Base-by-base conservation (phyloP, 1,140 invertebrate genomes). In the Pentalonia nigronervosa region DNA sequence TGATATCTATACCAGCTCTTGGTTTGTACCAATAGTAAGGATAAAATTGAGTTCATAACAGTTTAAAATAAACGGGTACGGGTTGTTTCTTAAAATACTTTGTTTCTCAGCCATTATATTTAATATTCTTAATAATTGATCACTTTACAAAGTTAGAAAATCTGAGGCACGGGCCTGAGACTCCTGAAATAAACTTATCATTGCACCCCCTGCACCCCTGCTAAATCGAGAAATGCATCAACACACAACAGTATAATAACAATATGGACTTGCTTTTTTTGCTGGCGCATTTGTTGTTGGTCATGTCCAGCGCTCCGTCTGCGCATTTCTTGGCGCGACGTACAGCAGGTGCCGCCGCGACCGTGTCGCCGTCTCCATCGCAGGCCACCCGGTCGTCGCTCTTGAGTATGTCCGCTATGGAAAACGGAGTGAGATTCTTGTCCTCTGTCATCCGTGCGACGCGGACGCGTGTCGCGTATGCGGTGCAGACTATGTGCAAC, bases 371-470 rank as follows among this genome's bases (percentile, higher is more conserved):
- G 7, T 11, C 48, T 56, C 23, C 90, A 25, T 48, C 53, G 21
- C 34, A 30, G 20, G 2, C 89, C 89, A 4, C 36, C 0, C 41
- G 89, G 36, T 67, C 60, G 14, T 93, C n/a, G 67, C n/a, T 30
- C n/a, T 93, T 93, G 1, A 93, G 48, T 56, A 93, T 93, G 41
- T 93, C 91, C 91, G 91, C 91, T 84, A 93, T 93, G 34, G 91
- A 93, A n/a, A 93, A 93, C 91, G 91, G 91, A 20, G 91, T 93
- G 67, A 93, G 76, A 84, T 93, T 93, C 34, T 93, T 93, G 48
- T 93, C 91, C 25, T 93, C 91, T 14, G 81, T 93, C 91, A 93
- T 93, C 25, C 91, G 91, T 93, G 48, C 81, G 45, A 41, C 2
- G 11, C 1, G 23, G 7, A 36, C 20, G 36, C 14, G 50, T 9